These are phyloP conservation scores for Hydrochoerus hydrochaeris DNA, from an alignment of 2,113 vertebrate genomes.

Conservation along the genomic window DNA sequence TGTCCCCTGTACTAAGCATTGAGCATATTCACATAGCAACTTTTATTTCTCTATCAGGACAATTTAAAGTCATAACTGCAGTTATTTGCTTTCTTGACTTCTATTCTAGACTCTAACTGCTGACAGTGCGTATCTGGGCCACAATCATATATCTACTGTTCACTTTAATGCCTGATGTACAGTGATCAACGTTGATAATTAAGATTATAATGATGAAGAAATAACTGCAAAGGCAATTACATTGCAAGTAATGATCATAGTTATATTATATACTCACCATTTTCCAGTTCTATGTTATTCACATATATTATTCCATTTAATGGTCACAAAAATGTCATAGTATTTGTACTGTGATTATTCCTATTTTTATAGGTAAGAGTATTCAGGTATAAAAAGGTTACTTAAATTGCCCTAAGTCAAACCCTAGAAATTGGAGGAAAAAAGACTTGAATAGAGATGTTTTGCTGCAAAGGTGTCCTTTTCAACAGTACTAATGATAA, in stretches of 20 bases:
- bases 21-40: neutral
- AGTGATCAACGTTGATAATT: neutral
- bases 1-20: neutral
- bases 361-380: neutral
- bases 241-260: neutral
- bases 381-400: neutral
- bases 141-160: neutral
- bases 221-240: neutral
- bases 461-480: neutral
- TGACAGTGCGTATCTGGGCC: neutral
- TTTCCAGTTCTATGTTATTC: neutral
- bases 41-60: neutral
- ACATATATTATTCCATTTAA: neutral
- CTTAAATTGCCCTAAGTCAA: neutral
- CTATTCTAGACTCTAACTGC: neutral
- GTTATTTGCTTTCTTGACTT: neutral
- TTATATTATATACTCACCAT: neutral
- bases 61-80: constrained; percentile 17
- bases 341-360: neutral
- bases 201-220: neutral
- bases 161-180: neutral
- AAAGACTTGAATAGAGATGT: neutral
- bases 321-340: neutral
- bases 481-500: neutral
- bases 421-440: neutral